Base-by-base conservation (phyloP, 2,113 vertebrate species). In the Falco punctatus region DNA sequence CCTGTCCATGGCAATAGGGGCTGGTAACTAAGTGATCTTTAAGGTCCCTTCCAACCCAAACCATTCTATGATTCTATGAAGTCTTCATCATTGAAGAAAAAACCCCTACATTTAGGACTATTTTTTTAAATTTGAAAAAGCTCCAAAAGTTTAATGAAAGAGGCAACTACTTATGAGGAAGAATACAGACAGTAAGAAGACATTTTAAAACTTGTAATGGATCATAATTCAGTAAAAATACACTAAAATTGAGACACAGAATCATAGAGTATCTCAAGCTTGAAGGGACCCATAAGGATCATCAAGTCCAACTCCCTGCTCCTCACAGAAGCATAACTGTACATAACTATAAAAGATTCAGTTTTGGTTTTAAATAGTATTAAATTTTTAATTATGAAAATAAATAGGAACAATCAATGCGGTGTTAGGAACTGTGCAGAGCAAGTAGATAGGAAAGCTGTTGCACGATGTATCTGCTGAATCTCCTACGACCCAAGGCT, bases 331-430 rank as follows among this genome's bases (percentile, higher is more conserved):
- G 44, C 32, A 4, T 28, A 90, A 79, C 8, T 77, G 67, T 22
- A 91, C 4, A 27, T 18, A 54, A 65, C 14, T 38, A 5, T 27
- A 69, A 33, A 74, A 80, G 11, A 82, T 59, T 58, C 38, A 57
- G 35, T 71, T 96, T 96, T 94, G 69, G 69, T 97, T 97, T 74
- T 70, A 94, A 81, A 81, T 70, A 86, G 49, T 38, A 44, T 77
- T 72, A 52, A 12, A 7, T 26, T 28, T 86, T 88, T 77, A 88
- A 80, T 92, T 90, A 80, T 38, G 27, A 72, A n/a, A 75, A 51
- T 93, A 73, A 95, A 89, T 33, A 92, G 35, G 57, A 96, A 71
- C 18, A 95, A 67, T 35, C 46, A 49, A 32, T 64, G 33, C 27
- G 61, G 30, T 24, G 49, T 51, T 81, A 58, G 40, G 64, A 78